phyloP scores from a whole-genome alignment of 2,797 vertebrate genomes.

The Gadopsis marmoratus region DNA sequence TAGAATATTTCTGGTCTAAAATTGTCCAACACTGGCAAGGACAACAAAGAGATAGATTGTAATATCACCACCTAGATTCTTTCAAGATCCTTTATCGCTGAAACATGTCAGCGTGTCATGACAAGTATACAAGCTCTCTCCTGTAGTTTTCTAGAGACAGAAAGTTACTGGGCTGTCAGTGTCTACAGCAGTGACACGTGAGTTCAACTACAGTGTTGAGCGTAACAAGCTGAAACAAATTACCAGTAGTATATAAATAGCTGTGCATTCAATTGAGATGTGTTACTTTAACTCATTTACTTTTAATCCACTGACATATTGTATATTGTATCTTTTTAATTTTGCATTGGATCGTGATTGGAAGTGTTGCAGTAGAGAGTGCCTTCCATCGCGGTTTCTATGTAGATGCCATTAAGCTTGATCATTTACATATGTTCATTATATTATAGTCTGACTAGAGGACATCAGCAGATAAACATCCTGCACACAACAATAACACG shows the following conservation, averaged over 20 bases:
- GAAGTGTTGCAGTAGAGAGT: background rate
- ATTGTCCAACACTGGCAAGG: background rate
- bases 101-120: background rate
- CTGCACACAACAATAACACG: background rate
- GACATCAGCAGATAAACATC: conserved; percentile 4
- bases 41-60: background rate
- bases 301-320: background rate
- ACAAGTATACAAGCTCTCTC: background rate
- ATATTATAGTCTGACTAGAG: conserved; percentile 10
- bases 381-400: background rate
- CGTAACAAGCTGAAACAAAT: background rate
- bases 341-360: no score
- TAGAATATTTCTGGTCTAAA: background rate
- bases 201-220: background rate
- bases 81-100: background rate
- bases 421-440: conserved; percentile 5
- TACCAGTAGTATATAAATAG: background rate
- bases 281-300: background rate
- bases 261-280: background rate
- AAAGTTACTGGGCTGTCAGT: background rate
- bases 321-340: background rate
- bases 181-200: background rate
- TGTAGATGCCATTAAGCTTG: background rate
- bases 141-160: background rate
- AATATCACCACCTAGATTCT: background rate